These are phyloP conservation scores for Sciurus vulgaris DNA, from an alignment of 2,797 vertebrate species.

Conservation along the genomic window DNA sequence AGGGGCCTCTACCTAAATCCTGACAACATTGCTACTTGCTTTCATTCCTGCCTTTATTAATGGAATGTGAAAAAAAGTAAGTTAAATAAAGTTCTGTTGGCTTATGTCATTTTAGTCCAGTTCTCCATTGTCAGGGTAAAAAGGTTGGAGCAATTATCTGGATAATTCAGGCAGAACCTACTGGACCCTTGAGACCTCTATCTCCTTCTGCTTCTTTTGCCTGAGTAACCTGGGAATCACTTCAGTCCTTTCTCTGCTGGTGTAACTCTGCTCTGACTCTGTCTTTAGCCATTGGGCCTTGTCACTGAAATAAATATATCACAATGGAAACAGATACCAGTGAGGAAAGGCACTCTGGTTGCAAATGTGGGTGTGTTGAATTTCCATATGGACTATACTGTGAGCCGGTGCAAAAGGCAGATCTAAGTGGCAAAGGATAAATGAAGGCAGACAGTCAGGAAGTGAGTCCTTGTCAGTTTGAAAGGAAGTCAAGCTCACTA, in stretches of 20 bases:
- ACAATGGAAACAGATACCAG: constrained; percentile 53
- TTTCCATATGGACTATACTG: constrained; percentile 47
- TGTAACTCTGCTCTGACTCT: constrained; percentile 14
- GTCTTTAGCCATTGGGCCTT: constrained; percentile 60
- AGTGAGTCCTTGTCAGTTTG: constrained; percentile 57
- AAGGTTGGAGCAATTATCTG: constrained; percentile 66
- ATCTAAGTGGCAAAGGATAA: constrained; percentile 49
- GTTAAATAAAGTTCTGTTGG: constrained; percentile 45
- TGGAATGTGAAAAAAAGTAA: constrained; percentile 34
- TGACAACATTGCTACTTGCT: not conserved
- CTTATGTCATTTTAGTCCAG: not conserved
- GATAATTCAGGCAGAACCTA: constrained; percentile 73
- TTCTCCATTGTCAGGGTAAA: constrained; percentile 50
- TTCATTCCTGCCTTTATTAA: constrained; percentile 35
- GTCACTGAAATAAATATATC: constrained; percentile 64
- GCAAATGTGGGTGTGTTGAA: constrained; percentile 66
- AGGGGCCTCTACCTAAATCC: not conserved
- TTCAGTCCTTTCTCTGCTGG: not conserved
- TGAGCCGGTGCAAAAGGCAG: constrained; percentile 26
- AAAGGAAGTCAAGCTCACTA: constrained; percentile 65
- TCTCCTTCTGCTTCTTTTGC: constrained; percentile 41
- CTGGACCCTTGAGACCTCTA: not conserved
- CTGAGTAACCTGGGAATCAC: constrained; percentile 2
- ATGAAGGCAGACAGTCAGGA: constrained; percentile 73
- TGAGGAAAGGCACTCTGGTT: not conserved